Base-by-base conservation (phyloP, 2,888 invertebrate genomes). In the Tipula lateralis region DNA sequence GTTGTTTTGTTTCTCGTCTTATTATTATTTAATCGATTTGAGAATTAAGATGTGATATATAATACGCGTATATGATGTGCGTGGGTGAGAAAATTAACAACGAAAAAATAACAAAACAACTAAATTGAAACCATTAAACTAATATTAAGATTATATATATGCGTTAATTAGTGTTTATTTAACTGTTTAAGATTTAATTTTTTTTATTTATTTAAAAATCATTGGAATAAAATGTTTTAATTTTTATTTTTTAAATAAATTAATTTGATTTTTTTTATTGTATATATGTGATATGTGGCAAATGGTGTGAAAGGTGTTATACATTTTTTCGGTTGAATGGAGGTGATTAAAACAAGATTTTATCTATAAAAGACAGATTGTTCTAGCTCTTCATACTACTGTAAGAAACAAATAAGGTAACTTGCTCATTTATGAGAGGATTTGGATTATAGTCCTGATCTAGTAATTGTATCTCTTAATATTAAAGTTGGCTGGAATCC, bases 1-100 rank as follows among this genome's bases (percentile, higher is more conserved):
- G 66, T 66, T 66, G 66, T 66, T 66, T 66, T 66, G 66, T 66
- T 24, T 66, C 66, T 66, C 66, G 66, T 24, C 66, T 66, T 39
- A 39, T 66, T 66, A 24, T 19, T 66, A 24, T 66, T n/a, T 66
- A 66, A 66, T 66, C 66, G 66, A 66, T 66, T 66, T 66, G 24
- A 66, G 66, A 66, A 24, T 24, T 24, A 44, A 36, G 36, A 36
- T 50, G 44, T 16, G 39, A 39, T 32, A 9, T 36, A 7, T 7
- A 7, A 44, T n/a, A n/a, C n/a, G n/a, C n/a, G n/a, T n/a, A n/a
- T n/a, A n/a, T n/a, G 44, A 44, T 44, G 66, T 24, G 66, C 66
- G 66, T 66, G 66, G 66, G 66, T 24, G 66, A 66, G 66, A 66
- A 66, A 66, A 66, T 66, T 66, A 66, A 66, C 24, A 66, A 24